Percentiles rank a stretch among this genome's conserved stretches.
Conservation (phyloP, 2,888 invertebrate species). For the Pandemis corylana region DNA sequence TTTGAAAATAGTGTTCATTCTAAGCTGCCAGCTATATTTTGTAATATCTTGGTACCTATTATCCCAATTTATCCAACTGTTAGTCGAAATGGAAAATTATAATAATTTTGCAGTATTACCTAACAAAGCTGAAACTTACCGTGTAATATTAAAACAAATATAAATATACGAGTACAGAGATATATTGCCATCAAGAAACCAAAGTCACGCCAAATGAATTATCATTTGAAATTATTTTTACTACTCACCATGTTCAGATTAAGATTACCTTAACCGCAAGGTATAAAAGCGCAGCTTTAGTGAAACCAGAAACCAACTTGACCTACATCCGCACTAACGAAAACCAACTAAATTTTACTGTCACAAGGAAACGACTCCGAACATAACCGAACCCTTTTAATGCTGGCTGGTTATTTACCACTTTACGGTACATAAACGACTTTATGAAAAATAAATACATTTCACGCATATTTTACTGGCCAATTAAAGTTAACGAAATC, state of each 20-base stretch:
- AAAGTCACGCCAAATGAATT: too few relatives aligned
- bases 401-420: slow-evolving; percentile 32
- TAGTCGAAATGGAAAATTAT: too few relatives aligned
- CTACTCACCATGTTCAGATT: not conserved
- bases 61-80: too few relatives aligned
- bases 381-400: slow-evolving; percentile 34
- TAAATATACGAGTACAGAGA: too few relatives aligned
- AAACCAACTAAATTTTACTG: slow-evolving; percentile 18
- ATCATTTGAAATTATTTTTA: too few relatives aligned
- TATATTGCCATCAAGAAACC: too few relatives aligned
- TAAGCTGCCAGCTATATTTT: not conserved
- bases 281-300: too few relatives aligned
- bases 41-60: not conserved
- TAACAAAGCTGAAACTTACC: too few relatives aligned
- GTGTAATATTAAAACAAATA: too few relatives aligned
- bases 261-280: not conserved
- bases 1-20: not conserved
- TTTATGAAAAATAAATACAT: slow-evolving; percentile 56
- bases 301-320: not conserved
- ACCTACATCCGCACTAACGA: slow-evolving; percentile 2
- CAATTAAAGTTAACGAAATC: slow-evolving; percentile 63
- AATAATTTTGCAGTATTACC: too few relatives aligned
- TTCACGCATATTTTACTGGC: slow-evolving; percentile 60
- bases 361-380: slow-evolving; percentile 12
- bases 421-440: slow-evolving; percentile 46